Conservation (phyloP, 1,140 invertebrate genomes). For the Epicauta chinensis region DNA sequence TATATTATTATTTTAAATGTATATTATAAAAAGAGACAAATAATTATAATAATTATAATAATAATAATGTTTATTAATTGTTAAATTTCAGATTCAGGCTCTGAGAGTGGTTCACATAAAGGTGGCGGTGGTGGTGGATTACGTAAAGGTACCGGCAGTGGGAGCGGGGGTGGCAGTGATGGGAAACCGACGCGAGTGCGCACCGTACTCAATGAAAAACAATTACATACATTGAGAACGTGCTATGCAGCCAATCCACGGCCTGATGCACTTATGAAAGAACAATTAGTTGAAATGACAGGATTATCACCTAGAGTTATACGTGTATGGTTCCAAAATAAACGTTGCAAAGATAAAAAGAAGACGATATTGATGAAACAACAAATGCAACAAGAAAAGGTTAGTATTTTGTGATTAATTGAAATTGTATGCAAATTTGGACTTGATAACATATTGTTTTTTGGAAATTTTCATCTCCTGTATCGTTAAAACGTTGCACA, state of each 20-base stretch:
- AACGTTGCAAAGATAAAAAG: slow-evolving; percentile 99
- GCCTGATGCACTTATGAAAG: slow-evolving; percentile 98
- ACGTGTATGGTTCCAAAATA: slow-evolving; percentile 99
- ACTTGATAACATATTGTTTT: too few species aligned
- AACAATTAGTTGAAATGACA: slow-evolving; percentile 98
- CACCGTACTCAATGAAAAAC: slow-evolving; percentile 98
- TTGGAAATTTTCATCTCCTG: too few species aligned
- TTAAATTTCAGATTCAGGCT: slow-evolving; percentile 66
- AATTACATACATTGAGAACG: slow-evolving; percentile 89
- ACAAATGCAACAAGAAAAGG: slow-evolving; percentile 98
- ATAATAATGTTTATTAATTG: slow-evolving; percentile 2
- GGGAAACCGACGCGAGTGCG: slow-evolving; percentile 96
- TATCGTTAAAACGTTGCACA: too few species aligned
- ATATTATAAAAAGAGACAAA: too few species aligned
- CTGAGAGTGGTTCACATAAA: slow-evolving; percentile 77
- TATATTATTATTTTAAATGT: too few species aligned
- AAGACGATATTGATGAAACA: slow-evolving; percentile 94
- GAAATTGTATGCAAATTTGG: background rate
- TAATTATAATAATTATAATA: too few species aligned
- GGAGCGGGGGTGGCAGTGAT: slow-evolving; percentile 61
- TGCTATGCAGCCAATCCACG: slow-evolving; percentile 97
- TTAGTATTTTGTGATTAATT: slow-evolving; percentile 44
- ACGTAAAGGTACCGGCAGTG: slow-evolving; percentile 42
- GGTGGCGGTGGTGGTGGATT: slow-evolving; percentile 53
- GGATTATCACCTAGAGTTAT: slow-evolving; percentile 92